Conservation (phyloP, 2,797 vertebrate genomes). For the Muraenolepis orangiensis region DNA sequence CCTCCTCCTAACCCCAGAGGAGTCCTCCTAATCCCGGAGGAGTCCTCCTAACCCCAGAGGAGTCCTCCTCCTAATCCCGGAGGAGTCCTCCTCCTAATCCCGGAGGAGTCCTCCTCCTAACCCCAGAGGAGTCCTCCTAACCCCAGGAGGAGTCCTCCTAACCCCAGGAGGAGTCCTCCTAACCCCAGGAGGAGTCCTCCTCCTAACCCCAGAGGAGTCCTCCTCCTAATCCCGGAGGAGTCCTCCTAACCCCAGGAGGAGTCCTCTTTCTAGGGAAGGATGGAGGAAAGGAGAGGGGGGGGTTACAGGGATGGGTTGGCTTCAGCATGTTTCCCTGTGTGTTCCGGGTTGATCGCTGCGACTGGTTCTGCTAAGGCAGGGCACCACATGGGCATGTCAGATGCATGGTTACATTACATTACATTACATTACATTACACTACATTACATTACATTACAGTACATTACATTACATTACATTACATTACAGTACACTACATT, state of each 20-base stretch:
- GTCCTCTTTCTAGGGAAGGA: too few species aligned
- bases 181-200: conserved; percentile 57
- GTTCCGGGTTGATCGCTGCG: not conserved
- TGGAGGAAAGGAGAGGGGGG: conserved; percentile 10
- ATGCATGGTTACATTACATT: not conserved
- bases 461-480: too few species aligned
- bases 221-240: conserved; percentile 49
- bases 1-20: conserved; percentile 48
- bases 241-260: conserved; percentile 65
- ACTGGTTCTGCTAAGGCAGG: not conserved
- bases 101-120: conserved; percentile 49
- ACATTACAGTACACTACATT: too few species aligned
- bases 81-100: conserved; percentile 65
- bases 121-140: conserved; percentile 60
- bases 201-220: conserved; percentile 65
- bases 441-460: too few species aligned
- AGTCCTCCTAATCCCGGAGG: too few species aligned
- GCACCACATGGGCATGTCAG: not conserved
- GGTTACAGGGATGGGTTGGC: not conserved
- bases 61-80: conserved; percentile 48
- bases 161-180: too few species aligned
- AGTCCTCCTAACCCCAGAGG: too few species aligned
- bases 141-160: too few species aligned
- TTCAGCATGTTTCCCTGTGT: not conserved
- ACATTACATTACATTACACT: too few species aligned